Evolutionary conservation across 2,113 vertebrate genomes (phyloP).

Genomic region (Oreochromis aureus): DNA sequence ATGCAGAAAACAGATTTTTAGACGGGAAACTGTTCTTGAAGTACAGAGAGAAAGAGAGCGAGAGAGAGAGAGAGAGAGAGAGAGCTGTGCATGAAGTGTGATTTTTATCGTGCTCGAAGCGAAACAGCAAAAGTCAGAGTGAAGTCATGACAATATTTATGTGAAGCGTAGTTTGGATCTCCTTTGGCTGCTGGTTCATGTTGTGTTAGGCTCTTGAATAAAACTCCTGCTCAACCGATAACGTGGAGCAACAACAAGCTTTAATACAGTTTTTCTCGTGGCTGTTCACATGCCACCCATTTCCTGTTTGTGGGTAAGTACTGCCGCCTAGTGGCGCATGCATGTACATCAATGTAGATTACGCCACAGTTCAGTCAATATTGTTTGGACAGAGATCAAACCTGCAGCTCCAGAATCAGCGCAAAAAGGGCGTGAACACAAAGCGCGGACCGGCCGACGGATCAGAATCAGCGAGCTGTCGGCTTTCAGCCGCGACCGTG

Average conservation of each 20-base stretch:
- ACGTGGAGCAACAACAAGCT: too few species aligned
- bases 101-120: accelerated
- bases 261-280: too few species aligned
- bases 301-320: too few species aligned
- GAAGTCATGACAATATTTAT: background rate
- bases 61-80: background rate
- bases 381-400: background rate
- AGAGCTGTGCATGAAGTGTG: background rate
- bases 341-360: too few species aligned
- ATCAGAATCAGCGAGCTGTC: background rate
- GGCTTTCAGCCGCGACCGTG: background rate
- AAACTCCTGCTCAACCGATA: too few species aligned
- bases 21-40: background rate
- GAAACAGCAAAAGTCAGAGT: background rate
- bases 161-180: accelerated
- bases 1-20: background rate
- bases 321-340: too few species aligned
- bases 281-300: too few species aligned
- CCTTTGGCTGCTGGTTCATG: background rate
- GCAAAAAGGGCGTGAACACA: too few species aligned
- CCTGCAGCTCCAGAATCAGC: background rate
- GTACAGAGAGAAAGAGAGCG: background rate
- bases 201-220: too few species aligned
- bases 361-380: background rate
- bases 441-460: too few species aligned